phyloP scores from a whole-genome alignment of 2,888 invertebrate genomes.

The Dryobotodes eremita region DNA sequence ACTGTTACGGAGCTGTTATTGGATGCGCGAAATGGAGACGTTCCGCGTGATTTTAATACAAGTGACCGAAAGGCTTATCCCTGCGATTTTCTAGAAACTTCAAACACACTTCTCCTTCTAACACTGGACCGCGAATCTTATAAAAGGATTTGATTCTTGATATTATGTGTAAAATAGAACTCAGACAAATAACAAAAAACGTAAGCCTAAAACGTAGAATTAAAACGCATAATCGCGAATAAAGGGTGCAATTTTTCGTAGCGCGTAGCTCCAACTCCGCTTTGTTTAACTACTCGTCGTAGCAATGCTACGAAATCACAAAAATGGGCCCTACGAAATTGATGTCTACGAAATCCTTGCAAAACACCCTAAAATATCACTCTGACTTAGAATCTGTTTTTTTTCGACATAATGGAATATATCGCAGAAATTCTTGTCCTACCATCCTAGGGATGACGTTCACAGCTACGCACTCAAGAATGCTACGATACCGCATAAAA shows the following conservation, averaged over 20 bases:
- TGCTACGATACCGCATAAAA: constrained; percentile 24
- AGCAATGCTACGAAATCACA: constrained; percentile 35
- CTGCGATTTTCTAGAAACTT: neutral
- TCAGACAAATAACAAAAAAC: neutral
- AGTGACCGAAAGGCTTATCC: constrained; percentile 1
- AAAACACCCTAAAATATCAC: neutral
- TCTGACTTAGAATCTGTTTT: neutral
- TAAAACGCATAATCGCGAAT: neutral
- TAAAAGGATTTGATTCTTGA: neutral
- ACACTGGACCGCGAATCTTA: neutral
- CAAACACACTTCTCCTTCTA: neutral
- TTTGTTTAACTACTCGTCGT: neutral
- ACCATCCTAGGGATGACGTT: constrained; percentile 21
- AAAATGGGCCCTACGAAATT: neutral
- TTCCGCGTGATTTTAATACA: constrained; percentile 23
- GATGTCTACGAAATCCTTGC: constrained; percentile 5
- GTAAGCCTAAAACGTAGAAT: neutral
- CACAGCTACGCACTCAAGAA: constrained; percentile 32
- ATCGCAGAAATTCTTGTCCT: neutral
- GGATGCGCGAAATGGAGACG: constrained; percentile 39
- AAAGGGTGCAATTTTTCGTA: constrained; percentile 5
- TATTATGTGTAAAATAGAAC: neutral
- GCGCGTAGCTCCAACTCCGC: constrained; percentile 24
- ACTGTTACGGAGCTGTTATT: constrained; percentile 46
- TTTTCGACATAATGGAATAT: neutral